Evolutionary conservation across 2,888 invertebrate genomes (phyloP).

Genomic region (Synergus gifuensis): DNA sequence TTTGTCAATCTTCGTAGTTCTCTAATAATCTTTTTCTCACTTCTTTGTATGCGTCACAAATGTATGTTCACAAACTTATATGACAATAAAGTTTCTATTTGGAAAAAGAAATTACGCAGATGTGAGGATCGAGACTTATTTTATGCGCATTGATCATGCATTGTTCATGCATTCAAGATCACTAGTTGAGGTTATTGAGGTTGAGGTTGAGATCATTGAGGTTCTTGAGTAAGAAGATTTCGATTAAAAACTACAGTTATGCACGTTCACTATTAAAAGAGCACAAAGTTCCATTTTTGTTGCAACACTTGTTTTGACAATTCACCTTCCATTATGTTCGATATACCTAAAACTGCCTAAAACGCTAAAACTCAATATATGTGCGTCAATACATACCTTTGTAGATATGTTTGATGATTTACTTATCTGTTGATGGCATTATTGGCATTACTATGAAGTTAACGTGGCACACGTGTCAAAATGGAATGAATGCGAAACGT

Average conservation of each 20-base stretch:
- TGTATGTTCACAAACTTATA: not conserved
- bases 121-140: not conserved
- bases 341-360: no score
- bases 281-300: not conserved
- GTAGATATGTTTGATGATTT: not conserved
- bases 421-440: not conserved
- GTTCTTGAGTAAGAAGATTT: no score
- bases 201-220: no score
- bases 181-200: no score
- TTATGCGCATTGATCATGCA: no score
- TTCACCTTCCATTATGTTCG: no score
- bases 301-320: not conserved
- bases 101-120: not conserved
- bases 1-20: not conserved
- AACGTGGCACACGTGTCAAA: not conserved
- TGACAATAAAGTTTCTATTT: not conserved
- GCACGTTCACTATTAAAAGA: not conserved
- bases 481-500: no score
- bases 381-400: no score
- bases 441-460: no score
- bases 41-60: not conserved
- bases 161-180: no score
- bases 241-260: not conserved
- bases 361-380: no score
- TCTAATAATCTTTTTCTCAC: not conserved